Evolutionary conservation across 2,113 vertebrate species (phyloP).

Genomic region (Ptilonorhynchus violaceus): DNA sequence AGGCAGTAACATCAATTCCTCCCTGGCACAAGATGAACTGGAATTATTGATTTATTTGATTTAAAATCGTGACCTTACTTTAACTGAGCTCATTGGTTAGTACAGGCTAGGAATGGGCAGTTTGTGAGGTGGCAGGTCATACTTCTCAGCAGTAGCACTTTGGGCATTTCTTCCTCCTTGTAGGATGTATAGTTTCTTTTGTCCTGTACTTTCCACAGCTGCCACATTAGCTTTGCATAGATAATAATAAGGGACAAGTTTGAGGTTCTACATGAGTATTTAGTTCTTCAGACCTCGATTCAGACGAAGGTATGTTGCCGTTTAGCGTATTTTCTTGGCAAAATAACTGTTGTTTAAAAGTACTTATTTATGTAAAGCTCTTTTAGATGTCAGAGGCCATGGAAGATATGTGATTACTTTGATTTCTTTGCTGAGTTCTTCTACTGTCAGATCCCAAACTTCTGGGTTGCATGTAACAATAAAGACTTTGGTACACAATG

Average conservation of each 20-base stretch:
- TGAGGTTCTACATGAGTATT: not conserved
- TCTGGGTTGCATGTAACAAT: not conserved
- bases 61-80: not conserved
- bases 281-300: not conserved
- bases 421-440: not conserved
- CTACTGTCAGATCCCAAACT: not conserved
- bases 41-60: slow-evolving; percentile 6
- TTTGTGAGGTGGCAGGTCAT: not conserved
- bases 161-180: not conserved
- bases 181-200: not conserved
- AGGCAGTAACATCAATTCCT: not conserved
- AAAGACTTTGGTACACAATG: not conserved
- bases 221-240: not conserved
- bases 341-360: not conserved
- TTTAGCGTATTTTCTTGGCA: not conserved
- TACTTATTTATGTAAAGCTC: not conserved
- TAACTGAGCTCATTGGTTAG: not conserved
- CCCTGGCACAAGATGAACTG: not conserved
- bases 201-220: not conserved
- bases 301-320: not conserved
- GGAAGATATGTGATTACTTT: not conserved
- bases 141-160: not conserved
- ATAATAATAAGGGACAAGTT: not conserved
- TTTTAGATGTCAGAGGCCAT: not conserved
- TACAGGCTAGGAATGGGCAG: not conserved